Conservation (phyloP, 1,140 invertebrate genomes). For the Lasioglossum baleicum region DNA sequence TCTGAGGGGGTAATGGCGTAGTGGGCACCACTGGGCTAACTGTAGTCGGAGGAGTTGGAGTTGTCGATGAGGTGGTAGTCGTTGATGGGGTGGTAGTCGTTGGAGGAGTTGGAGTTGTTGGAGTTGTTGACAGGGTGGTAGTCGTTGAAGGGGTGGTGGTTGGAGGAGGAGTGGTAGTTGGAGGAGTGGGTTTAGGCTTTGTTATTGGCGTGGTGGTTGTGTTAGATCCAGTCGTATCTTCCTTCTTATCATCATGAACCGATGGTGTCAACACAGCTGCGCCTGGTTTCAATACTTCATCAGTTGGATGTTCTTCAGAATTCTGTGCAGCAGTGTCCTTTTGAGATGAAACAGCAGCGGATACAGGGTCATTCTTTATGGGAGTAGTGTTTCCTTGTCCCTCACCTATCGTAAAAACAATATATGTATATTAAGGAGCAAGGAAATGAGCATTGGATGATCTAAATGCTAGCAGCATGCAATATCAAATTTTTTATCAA, state of each 20-base stretch:
- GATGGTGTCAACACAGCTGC: not conserved
- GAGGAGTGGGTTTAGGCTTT: not conserved
- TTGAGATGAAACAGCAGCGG: not conserved
- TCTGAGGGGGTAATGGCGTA: conserved; percentile 66
- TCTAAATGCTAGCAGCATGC: too few relatives aligned
- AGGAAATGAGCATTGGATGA: too few relatives aligned
- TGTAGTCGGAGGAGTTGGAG: conserved; percentile 47
- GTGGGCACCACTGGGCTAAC: conserved; percentile 63
- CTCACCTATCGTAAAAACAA: conserved; percentile 13
- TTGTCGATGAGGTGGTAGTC: not conserved
- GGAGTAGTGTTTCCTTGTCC: not conserved
- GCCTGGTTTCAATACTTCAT: not conserved
- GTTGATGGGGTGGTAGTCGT: not conserved
- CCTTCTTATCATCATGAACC: not conserved
- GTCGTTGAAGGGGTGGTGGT: conserved; percentile 6
- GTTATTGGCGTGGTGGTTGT: not conserved
- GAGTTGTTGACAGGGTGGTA: not conserved
- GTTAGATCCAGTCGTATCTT: not conserved
- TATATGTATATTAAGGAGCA: too few relatives aligned
- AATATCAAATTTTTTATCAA: too few relatives aligned
- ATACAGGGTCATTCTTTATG: not conserved
- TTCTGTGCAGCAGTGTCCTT: not conserved
- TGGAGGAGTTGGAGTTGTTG: not conserved
- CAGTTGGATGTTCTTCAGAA: not conserved
- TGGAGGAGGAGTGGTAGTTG: not conserved